Base-by-base conservation (phyloP, 2,113 vertebrate species). In the Bos taurus region DNA sequence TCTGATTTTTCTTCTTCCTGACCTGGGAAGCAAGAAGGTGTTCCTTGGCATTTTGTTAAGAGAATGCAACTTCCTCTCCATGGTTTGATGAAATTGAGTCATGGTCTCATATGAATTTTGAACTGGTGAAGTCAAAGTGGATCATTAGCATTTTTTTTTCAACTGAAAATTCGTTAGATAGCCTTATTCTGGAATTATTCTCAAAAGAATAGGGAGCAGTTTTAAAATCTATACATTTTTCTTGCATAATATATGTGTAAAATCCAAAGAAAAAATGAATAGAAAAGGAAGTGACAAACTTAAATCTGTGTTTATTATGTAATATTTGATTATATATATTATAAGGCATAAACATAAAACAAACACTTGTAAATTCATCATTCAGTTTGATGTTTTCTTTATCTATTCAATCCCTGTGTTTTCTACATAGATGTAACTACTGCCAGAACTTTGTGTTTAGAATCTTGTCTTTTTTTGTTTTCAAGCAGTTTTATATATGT, bases 401-500 rank as follows among this genome's bases (percentile, higher is more conserved):
- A 62, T 15, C 26, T 84, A 7, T 43, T 8, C 15, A 88, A 6
- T 90, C 2, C 6, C 1, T 90, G 95, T 88, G 6, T 59, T 60
- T 96, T 89, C 40, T 71, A 56, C 30, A 16, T 36, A 86, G 16
- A 88, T 30, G 11, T 84, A 80, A 50, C n/a, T 84, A 46, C 26
- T 96, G 59, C 15, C 26, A 62, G 54, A 46, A 56, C 40, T 86
- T 89, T 40, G 71, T 78, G 25, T 59, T 90, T 94, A 77, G 48
- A 40, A 84, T 91, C n/a, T 93, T 83, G 60, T 15, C n/a, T 54
- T 96, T 96, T 71, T 96, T 62, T 91, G 30, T 60, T 95, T 93
- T 88, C 85, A 93, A 83, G 46, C 16, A 62, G 2, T 89, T 97
- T 95, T 62, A 12, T 56, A 57, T 97, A 4, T 33, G 15, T 83